phyloP scores from a whole-genome alignment of 2,797 vertebrate species.

The Decapterus maruadsi region DNA sequence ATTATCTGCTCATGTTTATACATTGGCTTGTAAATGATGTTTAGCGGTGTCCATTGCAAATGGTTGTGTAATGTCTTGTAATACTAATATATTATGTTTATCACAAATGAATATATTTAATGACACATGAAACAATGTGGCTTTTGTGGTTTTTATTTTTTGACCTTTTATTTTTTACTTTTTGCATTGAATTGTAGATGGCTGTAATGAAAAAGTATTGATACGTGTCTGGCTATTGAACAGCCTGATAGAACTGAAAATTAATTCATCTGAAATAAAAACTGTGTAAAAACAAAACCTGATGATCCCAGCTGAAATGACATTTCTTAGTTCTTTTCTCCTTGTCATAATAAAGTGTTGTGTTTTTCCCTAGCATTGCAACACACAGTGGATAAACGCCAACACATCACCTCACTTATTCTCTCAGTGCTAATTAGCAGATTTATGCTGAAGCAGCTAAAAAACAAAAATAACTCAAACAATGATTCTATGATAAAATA shows the following conservation, averaged over 20 bases:
- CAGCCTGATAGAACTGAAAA: conserved; percentile 89
- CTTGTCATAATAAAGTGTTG: neutral
- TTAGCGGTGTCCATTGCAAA: conserved; percentile 91
- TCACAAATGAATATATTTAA: conserved; percentile 99
- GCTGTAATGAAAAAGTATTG: conserved; percentile 86
- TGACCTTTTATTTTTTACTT: conserved; percentile 71
- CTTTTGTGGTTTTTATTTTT: conserved; percentile 87
- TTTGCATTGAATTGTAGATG: conserved; percentile 82
- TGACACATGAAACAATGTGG: conserved; percentile 93
- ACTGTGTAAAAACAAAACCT: conserved; percentile 79
- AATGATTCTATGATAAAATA: conserved; percentile 1
- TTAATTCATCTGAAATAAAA: conserved; percentile 95
- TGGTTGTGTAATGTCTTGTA: conserved; percentile 92
- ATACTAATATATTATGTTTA: conserved; percentile 99
- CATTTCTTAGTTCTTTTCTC: conserved; percentile 3
- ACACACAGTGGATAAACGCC: neutral
- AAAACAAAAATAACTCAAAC: neutral
- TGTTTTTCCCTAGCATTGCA: neutral
- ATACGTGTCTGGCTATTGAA: conserved; percentile 89
- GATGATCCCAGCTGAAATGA: conserved; percentile 1
- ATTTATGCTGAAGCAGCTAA: neutral
- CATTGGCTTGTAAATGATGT: conserved; percentile 94
- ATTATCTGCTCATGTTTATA: conserved; percentile 83
- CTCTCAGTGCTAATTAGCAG: neutral
- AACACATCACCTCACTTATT: neutral